Base-by-base conservation (phyloP, 2,888 invertebrate species). In the Synanthedon formicaeformis region DNA sequence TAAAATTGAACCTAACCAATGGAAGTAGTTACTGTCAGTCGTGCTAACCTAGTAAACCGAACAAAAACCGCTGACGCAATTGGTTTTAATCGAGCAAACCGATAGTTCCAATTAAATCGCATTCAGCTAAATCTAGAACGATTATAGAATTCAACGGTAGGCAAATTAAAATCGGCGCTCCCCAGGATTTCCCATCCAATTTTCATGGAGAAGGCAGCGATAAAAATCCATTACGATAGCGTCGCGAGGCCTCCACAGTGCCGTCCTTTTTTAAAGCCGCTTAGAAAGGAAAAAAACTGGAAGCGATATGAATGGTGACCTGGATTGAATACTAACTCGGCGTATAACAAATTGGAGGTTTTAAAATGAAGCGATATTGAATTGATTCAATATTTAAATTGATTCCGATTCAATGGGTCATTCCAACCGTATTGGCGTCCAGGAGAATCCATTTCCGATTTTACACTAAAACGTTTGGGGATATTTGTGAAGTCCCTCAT, bases 111-210 rank as follows among this genome's bases (percentile, higher is more conserved):
- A 80, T 84, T 82, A 81, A 82, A 81, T 77, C 77, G 81, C 80
- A 78, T 82, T 81, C 78, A 81, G 77, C 77, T 78, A 80, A 81
- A 83, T 81, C 82, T 81, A 78, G 75, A 68, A 69, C 78, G 78
- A 79, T 82, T 83, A 81, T 81, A 79, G 76, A 81, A 78, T 80
- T 71, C 73, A 69, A 75, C 76, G 74, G 75, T 78, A 69, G 75
- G 78, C 73, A 78, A 85, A 86, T 85, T 84, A 83, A 85, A 84
- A 78, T 65, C 78, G 72, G 71, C 68, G 67, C 71, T 75, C 72
- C 66, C 72, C 66, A 71, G 80, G 79, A 81, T 81, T 81, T 77
- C 70, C 75, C 66, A 77, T 78, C 80, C 75, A 77, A 81, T 85
- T 81, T 78, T 72, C 78, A 81, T 77, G 76, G 74, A 77, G 74